A percentile compares a stretch with the other conserved stretches of the same genome.
Evolutionary conservation across 2,797 vertebrate species (phyloP).

Genomic region (Trematomus bernacchii): DNA sequence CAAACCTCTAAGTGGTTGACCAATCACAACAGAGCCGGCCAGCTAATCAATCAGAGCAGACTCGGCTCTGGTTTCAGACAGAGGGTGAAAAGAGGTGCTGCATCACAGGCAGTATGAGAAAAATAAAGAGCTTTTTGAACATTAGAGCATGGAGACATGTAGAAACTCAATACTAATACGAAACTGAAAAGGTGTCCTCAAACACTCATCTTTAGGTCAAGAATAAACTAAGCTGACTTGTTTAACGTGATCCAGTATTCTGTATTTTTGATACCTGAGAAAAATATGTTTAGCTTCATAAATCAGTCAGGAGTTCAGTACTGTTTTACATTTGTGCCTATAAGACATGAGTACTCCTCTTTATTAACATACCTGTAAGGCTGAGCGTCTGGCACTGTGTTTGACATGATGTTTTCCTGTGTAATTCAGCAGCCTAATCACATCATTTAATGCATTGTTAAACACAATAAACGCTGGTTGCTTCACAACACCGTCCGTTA

Average conservation of each 20-base stretch:
- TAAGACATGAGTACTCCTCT: constrained; percentile 24
- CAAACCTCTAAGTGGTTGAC: too few species aligned
- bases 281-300: not conserved
- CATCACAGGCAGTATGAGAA: too few species aligned
- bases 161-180: too few species aligned
- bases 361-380: constrained; percentile 27
- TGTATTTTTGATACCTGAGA: not conserved
- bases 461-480: constrained; percentile 68
- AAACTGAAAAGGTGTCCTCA: too few species aligned
- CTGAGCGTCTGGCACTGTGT: constrained; percentile 17
- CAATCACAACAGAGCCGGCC: too few species aligned
- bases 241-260: not conserved
- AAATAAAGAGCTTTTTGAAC: too few species aligned
- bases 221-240: not conserved
- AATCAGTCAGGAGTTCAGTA: constrained; percentile 1
- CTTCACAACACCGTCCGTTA: constrained; percentile 67
- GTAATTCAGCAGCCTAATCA: constrained; percentile 68
- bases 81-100: too few species aligned
- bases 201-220: not conserved
- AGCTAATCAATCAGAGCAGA: too few species aligned
- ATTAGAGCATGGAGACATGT: too few species aligned
- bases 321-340: not conserved
- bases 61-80: too few species aligned
- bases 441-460: constrained; percentile 76
- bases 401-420: constrained; percentile 39